Evolutionary conservation across 2,113 vertebrate genomes (phyloP).

Genomic region (Chamaea fasciata): DNA sequence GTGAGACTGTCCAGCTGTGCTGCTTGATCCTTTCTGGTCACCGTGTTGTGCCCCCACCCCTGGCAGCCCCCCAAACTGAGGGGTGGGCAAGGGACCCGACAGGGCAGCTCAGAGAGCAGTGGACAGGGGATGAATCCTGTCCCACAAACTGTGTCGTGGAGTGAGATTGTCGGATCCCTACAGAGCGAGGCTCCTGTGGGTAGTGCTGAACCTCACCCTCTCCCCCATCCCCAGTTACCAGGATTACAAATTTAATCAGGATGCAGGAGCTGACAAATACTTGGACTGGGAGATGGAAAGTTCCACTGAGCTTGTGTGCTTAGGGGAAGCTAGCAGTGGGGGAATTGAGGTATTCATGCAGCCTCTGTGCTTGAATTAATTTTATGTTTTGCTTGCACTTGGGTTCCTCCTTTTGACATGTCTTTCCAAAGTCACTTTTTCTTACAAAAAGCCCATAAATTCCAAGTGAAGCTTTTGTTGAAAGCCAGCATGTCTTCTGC

Average conservation of each 20-base stretch:
- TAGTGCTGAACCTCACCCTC: not conserved
- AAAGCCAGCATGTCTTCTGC: not conserved
- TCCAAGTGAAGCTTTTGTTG: not conserved
- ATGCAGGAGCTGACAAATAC: slow-evolving; percentile 62
- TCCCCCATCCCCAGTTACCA: not conserved
- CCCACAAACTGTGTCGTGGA: not conserved
- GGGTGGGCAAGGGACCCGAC: fast-evolving
- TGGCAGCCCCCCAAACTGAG: not conserved
- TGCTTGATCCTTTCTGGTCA: not conserved
- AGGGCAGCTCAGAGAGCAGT: not conserved
- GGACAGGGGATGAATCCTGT: not conserved
- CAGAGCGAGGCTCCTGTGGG: not conserved
- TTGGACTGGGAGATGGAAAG: slow-evolving; percentile 66
- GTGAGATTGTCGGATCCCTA: fast-evolving
- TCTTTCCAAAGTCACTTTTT: not conserved
- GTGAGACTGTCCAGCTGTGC: not conserved
- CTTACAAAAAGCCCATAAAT: not conserved
- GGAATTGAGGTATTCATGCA: not conserved
- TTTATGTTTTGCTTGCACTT: not conserved
- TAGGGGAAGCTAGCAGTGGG: not conserved
- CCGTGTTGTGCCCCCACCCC: fast-evolving
- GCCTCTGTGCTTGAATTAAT: slow-evolving; percentile 5
- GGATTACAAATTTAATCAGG: slow-evolving; percentile 60
- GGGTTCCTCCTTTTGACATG: not conserved
- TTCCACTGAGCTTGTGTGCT: slow-evolving; percentile 55